phyloP scores from a whole-genome alignment of 2,797 vertebrate species.

The Macroramphosus scolopax region DNA sequence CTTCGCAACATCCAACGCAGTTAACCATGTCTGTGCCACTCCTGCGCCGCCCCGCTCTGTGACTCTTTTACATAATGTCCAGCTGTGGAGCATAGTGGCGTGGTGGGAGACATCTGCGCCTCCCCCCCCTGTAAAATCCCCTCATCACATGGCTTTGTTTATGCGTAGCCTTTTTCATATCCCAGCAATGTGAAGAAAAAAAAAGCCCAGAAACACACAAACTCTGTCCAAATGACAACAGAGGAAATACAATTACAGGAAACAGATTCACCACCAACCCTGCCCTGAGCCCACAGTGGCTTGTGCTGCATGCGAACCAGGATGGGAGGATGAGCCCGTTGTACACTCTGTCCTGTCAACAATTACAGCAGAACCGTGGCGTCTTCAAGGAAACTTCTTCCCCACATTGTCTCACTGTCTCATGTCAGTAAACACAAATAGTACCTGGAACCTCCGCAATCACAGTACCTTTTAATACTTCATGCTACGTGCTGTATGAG shows the following conservation, averaged over 20 bases:
- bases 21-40: slow-evolving; percentile 51
- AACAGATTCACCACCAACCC: slow-evolving; percentile 66
- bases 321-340: slow-evolving; percentile 35
- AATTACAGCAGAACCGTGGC: slow-evolving; percentile 14
- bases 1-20: slow-evolving; percentile 47
- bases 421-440: slow-evolving; percentile 6
- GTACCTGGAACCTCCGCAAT: slow-evolving; percentile 15
- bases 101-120: slow-evolving; percentile 71
- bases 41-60: slow-evolving; percentile 34
- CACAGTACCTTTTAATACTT: slow-evolving; percentile 29
- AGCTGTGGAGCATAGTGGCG: slow-evolving; percentile 61
- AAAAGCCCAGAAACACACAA: slow-evolving; percentile 63
- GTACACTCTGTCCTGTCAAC: slow-evolving; percentile 19
- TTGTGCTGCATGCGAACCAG: slow-evolving; percentile 61
- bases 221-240: slow-evolving; percentile 75
- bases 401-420: slow-evolving; percentile 1
- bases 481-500: slow-evolving; percentile 32
- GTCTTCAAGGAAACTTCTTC: slow-evolving; percentile 9
- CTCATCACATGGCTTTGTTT: slow-evolving; percentile 82
- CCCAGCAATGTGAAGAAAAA: slow-evolving; percentile 51
- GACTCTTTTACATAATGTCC: slow-evolving; percentile 70
- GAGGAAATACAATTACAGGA: slow-evolving; percentile 79
- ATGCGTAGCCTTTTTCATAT: slow-evolving; percentile 68
- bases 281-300: slow-evolving; percentile 57
- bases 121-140: slow-evolving; percentile 69